These are phyloP conservation scores for Eospalax fontanierii DNA, from an alignment of 2,797 vertebrate species.

Conservation along the genomic window DNA sequence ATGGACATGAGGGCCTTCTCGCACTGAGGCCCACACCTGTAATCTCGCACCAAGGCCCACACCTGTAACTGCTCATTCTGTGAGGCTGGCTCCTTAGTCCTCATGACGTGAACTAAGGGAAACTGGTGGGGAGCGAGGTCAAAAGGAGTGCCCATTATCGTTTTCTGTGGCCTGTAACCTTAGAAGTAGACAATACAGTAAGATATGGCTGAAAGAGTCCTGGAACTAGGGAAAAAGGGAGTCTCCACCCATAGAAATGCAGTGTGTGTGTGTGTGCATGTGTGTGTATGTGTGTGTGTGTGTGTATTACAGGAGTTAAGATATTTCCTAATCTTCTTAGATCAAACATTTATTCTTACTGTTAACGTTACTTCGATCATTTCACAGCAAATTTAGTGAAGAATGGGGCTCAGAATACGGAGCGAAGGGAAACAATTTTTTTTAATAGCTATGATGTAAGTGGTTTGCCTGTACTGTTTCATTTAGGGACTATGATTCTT, in stretches of 20 bases:
- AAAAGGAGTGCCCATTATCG: background rate
- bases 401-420: background rate
- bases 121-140: background rate
- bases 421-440: background rate
- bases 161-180: background rate
- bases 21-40: too few species aligned
- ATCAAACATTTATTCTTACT: conserved; percentile 52
- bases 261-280: background rate
- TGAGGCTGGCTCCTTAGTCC: conserved; percentile 8
- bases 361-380: conserved; percentile 22
- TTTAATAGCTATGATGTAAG: background rate
- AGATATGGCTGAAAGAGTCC: conserved; percentile 38
- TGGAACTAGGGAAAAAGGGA: conserved; percentile 37
- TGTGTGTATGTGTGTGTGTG: background rate
- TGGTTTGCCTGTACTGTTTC: conserved; percentile 2
- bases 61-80: background rate
- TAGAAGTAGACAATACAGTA: conserved; percentile 31
- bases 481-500: background rate
- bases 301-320: background rate
- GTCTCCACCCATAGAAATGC: conserved; percentile 61
- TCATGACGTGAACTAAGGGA: background rate
- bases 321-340: background rate
- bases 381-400: conserved; percentile 4
- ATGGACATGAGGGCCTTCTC: background rate
- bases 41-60: rapidly evolving